Evolutionary conservation across 2,888 invertebrate genomes (phyloP).

Genomic region (Tenthredo notha): DNA sequence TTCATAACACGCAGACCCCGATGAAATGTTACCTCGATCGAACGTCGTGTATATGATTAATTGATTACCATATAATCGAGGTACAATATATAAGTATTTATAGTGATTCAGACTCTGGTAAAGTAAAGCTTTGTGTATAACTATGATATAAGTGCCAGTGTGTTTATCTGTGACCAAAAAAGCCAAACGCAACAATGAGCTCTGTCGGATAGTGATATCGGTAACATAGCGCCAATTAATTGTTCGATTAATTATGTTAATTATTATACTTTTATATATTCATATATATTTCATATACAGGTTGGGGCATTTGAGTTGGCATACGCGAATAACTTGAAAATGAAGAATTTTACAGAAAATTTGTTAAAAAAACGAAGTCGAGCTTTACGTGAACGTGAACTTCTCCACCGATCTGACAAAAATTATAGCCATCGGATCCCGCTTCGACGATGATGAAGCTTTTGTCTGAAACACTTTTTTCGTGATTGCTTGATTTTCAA

Average conservation of each 20-base stretch:
- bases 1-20: neutral
- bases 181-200: slow-evolving; percentile 75
- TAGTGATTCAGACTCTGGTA: slow-evolving; percentile 11
- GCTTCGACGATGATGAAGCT: too few species aligned
- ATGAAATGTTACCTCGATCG: slow-evolving; percentile 2
- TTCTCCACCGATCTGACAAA: too few species aligned
- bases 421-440: too few species aligned
- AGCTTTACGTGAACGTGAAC: too few species aligned
- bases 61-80: slow-evolving; percentile 10
- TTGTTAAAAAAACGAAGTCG: too few species aligned
- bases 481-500: too few species aligned
- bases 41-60: neutral
- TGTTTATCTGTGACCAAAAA: slow-evolving; percentile 75
- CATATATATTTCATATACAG: neutral
- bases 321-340: too few species aligned
- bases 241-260: slow-evolving; percentile 5
- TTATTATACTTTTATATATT: neutral
- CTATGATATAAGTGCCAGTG: slow-evolving; percentile 74
- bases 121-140: slow-evolving; percentile 61
- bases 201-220: slow-evolving; percentile 57
- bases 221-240: slow-evolving; percentile 38
- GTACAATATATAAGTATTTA: neutral
- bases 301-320: too few species aligned
- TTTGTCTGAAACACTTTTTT: too few species aligned
- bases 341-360: too few species aligned